Base-by-base conservation (phyloP, 2,888 invertebrate species). In the Clostera curtula region DNA sequence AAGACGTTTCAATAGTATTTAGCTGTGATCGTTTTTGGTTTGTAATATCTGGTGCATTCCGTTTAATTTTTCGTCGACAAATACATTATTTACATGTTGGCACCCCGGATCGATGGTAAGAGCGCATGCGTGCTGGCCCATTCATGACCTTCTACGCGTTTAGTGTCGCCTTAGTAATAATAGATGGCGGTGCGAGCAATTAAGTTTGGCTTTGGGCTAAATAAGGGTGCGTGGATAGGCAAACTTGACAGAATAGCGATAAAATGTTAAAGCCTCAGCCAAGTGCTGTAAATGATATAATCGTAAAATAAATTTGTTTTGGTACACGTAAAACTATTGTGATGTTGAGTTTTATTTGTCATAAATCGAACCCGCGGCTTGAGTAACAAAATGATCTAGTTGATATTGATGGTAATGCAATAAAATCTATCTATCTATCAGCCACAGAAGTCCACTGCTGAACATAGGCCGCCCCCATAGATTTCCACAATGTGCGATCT, bases 61-160 rank as follows among this genome's bases (percentile, higher is more conserved):
- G 9, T 23, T 9, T 23, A 50, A 42, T 62, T 65, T 60, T 65
- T 63, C 61, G 54, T 55, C 43, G 42, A 55, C 47, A 48, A 62
- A 67, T 75, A 63, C 62, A 76, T 74, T 72, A 80, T 80, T 79
- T 76, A 77, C 61, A 49, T 55, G 55, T 47, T 47, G 47, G 57
- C 56, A 47, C 47, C 36, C 41, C 54, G 74, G 79, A 80, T 82
- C 80, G 65, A 82, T 82, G 63, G 39, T 42, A 47, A 65, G 45
- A 66, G 65, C 79, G 80, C 80, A 71, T 60, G 80, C 80, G 80
- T 64, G 63, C 36, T 70, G 46, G 40, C 49, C 46, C 74, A 72
- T 80, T 74, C 74, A 73, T 70, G 49, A 46, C 31, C 40, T 40
- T 48, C 30, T 28, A 40, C 36, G 34, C 43, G 45, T 40, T 48